These are phyloP conservation scores for Bombylius discolor DNA, from an alignment of 2,888 invertebrate species.

Conservation along the genomic window DNA sequence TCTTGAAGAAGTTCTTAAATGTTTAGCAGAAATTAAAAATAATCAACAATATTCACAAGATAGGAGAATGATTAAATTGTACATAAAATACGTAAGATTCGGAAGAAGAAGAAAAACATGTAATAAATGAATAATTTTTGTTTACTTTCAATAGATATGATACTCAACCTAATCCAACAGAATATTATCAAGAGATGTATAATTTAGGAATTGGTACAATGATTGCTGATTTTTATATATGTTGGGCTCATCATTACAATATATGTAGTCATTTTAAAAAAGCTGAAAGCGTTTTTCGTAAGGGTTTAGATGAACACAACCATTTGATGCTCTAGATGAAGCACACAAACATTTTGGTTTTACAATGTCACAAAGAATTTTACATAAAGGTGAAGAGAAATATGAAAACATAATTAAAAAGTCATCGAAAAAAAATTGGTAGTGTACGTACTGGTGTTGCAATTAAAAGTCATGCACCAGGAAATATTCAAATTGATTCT, in stretches of 20 bases:
- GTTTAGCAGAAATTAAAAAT: conserved; percentile 66
- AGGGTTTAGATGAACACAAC: conserved; percentile 70
- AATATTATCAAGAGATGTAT: conserved; percentile 68
- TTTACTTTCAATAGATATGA: no score
- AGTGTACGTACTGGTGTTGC: conserved; percentile 39
- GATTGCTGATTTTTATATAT: conserved; percentile 72
- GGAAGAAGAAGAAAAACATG: no score
- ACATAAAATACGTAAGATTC: conserved; percentile 81
- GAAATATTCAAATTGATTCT: conserved; percentile 18
- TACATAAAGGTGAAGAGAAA: conserved; percentile 42
- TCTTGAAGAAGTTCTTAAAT: conserved; percentile 61
- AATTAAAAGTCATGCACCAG: conserved; percentile 26
- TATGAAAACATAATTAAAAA: conserved; percentile 50
- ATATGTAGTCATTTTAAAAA: conserved; percentile 64
- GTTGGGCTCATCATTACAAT: conserved; percentile 84
- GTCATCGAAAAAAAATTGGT: conserved; percentile 48
- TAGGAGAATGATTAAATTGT: conserved; percentile 68
- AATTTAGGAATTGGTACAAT: conserved; percentile 68
- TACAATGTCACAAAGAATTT: conserved; percentile 27
- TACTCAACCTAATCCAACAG: conserved; percentile 57
- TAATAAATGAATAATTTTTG: no score
- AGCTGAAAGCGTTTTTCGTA: conserved; percentile 68
- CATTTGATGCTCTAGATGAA: conserved; percentile 58
- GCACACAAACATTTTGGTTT: conserved; percentile 53
- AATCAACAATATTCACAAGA: conserved; percentile 74